Base-by-base conservation (phyloP, 2,888 invertebrate species). In the Acanthoscelides obtectus region DNA sequence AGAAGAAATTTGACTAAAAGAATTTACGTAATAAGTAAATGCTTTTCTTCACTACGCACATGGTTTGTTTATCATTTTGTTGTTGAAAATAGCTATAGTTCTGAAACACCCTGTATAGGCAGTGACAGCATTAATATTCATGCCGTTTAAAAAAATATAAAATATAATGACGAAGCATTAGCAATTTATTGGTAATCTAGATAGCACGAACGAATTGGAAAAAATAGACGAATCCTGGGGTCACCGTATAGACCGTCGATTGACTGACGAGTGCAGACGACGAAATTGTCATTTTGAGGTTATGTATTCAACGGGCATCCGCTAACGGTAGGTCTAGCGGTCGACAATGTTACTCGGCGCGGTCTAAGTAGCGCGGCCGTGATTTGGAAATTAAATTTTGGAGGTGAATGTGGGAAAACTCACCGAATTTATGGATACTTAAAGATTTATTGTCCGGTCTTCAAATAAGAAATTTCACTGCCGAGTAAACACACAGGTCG, bases 301-400 rank as follows among this genome's bases (percentile, higher is more conserved):
- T 74, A 69, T 67, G 72, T 72, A 77, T 77, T 73, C 77, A 70
- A 20, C 45, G 4, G 25, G 66, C 76, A 75, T 76, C 20, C 27
- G 65, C 66, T 75, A 75, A 73, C 77, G 74, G 77, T 77, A 75
- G 75, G 68, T 75, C 73, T 75, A 76, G 75, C 76, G 76, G 76
- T 76, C 73, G 69, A 73, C 70, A 74, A 71, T 45, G 45, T 45
- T 45, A 25, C 45, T 45, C 45, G 45, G 17, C 45, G 45, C 45
- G 45, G 45, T n/a, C 68, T 22, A 76, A 74, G 74, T 76, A 66
- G 75, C 71, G 74, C 76, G 71, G 19, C 68, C 69, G 63, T 68
- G 70, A 72, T 71, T 21, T 45, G 65, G 76, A 76, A 76, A 74
- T 69, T 20, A 70, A 69, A 74, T 68, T n/a, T 71, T 72, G 45